Conservation (phyloP, 1,140 invertebrate species). For the Wasmannia auropunctata region DNA sequence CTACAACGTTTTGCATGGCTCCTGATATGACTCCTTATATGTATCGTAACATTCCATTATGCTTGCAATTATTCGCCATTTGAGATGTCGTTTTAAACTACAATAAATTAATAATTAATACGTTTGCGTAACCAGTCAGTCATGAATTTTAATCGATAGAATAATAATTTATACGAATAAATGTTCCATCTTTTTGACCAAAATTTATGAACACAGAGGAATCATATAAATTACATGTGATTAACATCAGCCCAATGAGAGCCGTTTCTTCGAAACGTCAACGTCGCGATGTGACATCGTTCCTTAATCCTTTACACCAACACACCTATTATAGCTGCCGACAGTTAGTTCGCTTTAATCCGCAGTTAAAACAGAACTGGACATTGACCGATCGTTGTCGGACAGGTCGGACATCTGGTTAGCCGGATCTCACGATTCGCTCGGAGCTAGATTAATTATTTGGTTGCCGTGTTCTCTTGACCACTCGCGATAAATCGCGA, state of each 20-base stretch:
- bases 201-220: not conserved
- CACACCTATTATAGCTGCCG: constrained; percentile 60
- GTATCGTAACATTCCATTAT: not conserved
- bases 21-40: too few species aligned
- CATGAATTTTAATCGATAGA: not conserved
- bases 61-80: not conserved
- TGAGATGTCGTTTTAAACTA: not conserved
- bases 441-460: constrained; percentile 78
- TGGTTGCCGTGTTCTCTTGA: constrained; percentile 51
- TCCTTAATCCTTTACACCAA: constrained; percentile 72
- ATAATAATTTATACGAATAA: not conserved
- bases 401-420: constrained; percentile 74
- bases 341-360: constrained; percentile 75
- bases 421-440: constrained; percentile 59
- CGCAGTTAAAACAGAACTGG: constrained; percentile 77
- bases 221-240: not conserved
- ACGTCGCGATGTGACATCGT: not conserved
- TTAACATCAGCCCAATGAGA: not conserved
- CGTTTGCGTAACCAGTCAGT: not conserved
- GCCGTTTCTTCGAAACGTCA: not conserved
- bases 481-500: constrained; percentile 72
- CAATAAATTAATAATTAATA: not conserved
- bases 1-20: not conserved
- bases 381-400: constrained; percentile 78
- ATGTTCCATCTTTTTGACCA: not conserved